Conservation (phyloP, 23 tunicate genomes). For the Trididemnum nubilum region DNA sequence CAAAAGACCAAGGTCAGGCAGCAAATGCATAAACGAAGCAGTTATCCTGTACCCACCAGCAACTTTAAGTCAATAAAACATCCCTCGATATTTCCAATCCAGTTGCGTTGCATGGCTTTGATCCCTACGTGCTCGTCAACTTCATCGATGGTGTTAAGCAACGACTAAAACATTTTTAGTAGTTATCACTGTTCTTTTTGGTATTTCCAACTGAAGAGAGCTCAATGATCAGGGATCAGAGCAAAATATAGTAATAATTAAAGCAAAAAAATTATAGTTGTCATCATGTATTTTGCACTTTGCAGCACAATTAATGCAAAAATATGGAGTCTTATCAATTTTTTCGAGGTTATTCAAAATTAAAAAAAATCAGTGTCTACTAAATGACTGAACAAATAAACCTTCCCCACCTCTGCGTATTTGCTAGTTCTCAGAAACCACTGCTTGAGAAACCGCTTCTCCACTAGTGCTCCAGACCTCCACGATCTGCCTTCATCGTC, state of each 20-base stretch:
- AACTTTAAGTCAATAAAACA: slow-evolving; percentile 46
- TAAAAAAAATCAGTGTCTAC: no score
- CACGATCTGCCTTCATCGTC: slow-evolving; percentile 90
- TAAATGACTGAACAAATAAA: no score
- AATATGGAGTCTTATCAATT: no score
- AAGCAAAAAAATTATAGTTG: background rate
- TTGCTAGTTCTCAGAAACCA: slow-evolving; percentile 77
- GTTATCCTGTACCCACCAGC: slow-evolving; percentile 4
- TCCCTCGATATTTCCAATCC: slow-evolving; percentile 83
- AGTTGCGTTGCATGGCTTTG: slow-evolving; percentile 81
- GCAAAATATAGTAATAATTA: background rate
- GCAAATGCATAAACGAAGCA: no score
- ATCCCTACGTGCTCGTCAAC: slow-evolving; percentile 74
- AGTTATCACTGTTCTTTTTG: no score
- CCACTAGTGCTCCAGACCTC: slow-evolving; percentile 88
- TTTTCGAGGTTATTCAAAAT: no score
- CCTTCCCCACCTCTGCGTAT: slow-evolving; percentile 80
- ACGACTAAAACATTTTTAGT: slow-evolving; percentile 50
- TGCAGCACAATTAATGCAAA: no score
- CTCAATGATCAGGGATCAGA: no score
- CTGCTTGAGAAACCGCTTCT: slow-evolving; percentile 70
- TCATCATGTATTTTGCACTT: no score
- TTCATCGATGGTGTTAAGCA: slow-evolving; percentile 52
- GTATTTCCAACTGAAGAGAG: no score
- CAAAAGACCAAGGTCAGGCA: no score